Base-by-base conservation (phyloP, 2,797 vertebrate species). In the Myoxocephalus aenaeus region DNA sequence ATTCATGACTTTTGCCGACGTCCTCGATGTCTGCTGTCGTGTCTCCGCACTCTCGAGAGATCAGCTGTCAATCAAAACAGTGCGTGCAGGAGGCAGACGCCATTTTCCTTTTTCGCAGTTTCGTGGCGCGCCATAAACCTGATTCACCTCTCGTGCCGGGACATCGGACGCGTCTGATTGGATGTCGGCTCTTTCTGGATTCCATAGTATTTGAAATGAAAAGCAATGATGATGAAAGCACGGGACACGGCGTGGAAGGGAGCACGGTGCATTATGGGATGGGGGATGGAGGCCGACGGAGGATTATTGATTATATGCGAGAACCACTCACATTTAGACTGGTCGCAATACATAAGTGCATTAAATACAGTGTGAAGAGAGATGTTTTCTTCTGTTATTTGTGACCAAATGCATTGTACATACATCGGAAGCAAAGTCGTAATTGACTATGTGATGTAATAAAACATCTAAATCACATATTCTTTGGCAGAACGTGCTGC, bases 301-400 rank as follows among this genome's bases (percentile, higher is more conserved):
- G 68, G 61, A 80, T 36, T 87, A 91, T 91, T 69, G 85, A 91
- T 88, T 75, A 85, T 84, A 50, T 72, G 73, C 46, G 73, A 65
- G 86, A 81, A 73, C 75, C 65, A 22, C 51, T 53, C 11, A 3
- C 44, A 90, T 90, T 81, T 62, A 70, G 59, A 84, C 36, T 9
- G 18, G 66, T 78, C 65, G 72, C 29, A 71, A 61, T 77, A 75
- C 29, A 27, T n/a, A 71, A 78, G 72, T 69, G 11, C 48, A 84
- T 82, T 80, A 51, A 74, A 77, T 42, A 62, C 54, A 59, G 48
- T 22, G 67, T 32, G 32, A 73, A 83, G 44, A 83, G 44, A 79
- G 22, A 67, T 72, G 46, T 82, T 83, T 80, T 73, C 25, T 29
- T 70, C 25, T 27, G 25, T 27, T 27, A 27, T 27, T 32, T 32